Evolutionary conservation across 2,888 invertebrate species (phyloP), one percentile per base, ranked within the genome.

Genomic region (Philereme transversata): DNA sequence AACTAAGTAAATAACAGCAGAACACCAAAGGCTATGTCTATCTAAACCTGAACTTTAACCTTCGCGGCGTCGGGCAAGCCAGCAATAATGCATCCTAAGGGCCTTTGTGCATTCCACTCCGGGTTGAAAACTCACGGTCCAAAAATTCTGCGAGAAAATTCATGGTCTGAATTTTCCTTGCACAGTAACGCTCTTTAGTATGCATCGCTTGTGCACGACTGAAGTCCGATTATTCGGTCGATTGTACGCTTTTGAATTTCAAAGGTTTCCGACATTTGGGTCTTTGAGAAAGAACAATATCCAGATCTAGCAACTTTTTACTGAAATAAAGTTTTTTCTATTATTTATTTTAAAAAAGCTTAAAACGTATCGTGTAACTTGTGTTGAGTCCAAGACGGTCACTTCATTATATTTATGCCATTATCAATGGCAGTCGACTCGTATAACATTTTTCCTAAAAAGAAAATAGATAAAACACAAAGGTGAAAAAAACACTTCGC

Each of bases 21-120:
- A 50, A 51, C 51, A 47, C 45, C 9, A 38, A 51, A 51, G 11
- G 54, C 43, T 22, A 51, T 55, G 62, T 55, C 55, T 62, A 62
- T 55, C 55, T 51, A 51, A 48, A 33, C 48, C 58, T 51, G 58
- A 57, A 58, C 54, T 62, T 50, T 53, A 11, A 50, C 60, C 50
- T n/a, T 52, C 40, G 33, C 34, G 34, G 54, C 51, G 50, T 38
- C 54, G 47, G 9, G 55, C 46, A 38, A 36, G 47, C 36, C 33
- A 10, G 55, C 45, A 59, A 55, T 63, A 63, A 59, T 63, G 62
- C 62, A 63, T 49, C 62, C 59, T 56, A 49, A 49, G 62, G 55
- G 59, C 48, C 48, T 51, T 54, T 55, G 41, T 51, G 54, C 62
- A 62, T 58, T 55, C 50, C 50, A 47, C 38, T 40, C 51, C 44